A percentile compares a stretch with the other conserved stretches of the same genome.
Conservation (phyloP, 2,113 vertebrate species). For the Tautogolabrus adspersus region DNA sequence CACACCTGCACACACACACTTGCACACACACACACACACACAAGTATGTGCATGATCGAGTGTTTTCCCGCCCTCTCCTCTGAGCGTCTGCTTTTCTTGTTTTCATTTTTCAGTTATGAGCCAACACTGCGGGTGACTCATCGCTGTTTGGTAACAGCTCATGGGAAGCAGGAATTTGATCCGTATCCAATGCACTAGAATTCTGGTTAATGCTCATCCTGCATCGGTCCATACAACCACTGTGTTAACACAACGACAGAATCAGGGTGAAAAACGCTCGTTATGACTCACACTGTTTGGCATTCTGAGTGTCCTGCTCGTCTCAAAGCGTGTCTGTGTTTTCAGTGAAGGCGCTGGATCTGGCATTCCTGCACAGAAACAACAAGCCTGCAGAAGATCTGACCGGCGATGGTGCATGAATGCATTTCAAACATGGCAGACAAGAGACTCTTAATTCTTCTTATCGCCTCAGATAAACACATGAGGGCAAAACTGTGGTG, state of each 20-base stretch:
- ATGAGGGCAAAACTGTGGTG: not conserved
- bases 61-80: conserved; percentile 23
- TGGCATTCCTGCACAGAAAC: conserved; percentile 9
- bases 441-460: not conserved
- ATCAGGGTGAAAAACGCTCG: not conserved
- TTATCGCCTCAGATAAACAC: not conserved
- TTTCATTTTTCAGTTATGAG: conserved; percentile 40
- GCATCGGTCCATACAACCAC: not conserved
- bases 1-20: no score
- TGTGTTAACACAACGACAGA: no score
- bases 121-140: conserved; percentile 53
- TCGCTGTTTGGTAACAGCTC: conserved; percentile 44
- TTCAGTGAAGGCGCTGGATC: conserved; percentile 6
- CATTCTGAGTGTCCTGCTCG: not conserved
- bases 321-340: conserved; percentile 15
- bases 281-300: not conserved
- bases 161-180: conserved; percentile 37
- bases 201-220: conserved; percentile 17
- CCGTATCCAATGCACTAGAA: conserved; percentile 20
- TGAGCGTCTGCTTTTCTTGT: conserved; percentile 51
- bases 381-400: not conserved
- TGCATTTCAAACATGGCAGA: not conserved
- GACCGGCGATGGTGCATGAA: conserved; percentile 23
- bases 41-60: not conserved
- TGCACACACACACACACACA: conserved; percentile 12